These are phyloP conservation scores for Syrrhaptes paradoxus DNA, from an alignment of 2,113 vertebrate species.

Conservation along the genomic window DNA sequence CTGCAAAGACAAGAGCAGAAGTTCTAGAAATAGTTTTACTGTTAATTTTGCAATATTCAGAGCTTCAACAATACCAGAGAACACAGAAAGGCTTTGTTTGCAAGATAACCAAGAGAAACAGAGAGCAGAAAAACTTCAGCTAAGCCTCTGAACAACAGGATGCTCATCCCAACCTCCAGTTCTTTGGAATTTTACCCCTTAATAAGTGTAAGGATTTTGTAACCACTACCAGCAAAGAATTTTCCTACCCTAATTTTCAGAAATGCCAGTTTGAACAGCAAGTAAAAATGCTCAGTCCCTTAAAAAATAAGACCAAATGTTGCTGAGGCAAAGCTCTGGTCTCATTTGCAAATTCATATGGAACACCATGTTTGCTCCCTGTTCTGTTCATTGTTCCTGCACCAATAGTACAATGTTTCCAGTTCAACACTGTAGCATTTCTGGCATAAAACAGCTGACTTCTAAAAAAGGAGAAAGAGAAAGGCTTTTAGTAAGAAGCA, in stretches of 20 bases:
- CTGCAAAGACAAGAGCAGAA: neutral
- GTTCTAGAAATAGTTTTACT: neutral
- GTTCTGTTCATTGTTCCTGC: constrained; percentile 33
- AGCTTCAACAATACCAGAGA: neutral
- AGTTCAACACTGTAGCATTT: constrained; percentile 23
- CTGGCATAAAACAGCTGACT: constrained; percentile 54
- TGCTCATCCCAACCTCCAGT: neutral
- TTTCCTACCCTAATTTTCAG: neutral
- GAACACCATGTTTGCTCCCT: neutral
- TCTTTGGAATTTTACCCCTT: neutral
- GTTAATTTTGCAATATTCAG: neutral
- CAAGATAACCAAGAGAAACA: neutral
- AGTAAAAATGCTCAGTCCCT: neutral
- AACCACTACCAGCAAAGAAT: neutral
- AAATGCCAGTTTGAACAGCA: neutral
- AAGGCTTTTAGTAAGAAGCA: constrained; percentile 31
- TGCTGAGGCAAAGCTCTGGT: neutral
- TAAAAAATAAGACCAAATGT: neutral
- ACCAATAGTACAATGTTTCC: neutral
- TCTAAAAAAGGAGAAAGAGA: neutral
- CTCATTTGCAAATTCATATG: constrained; percentile 6
- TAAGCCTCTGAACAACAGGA: neutral
- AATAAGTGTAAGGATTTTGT: neutral
- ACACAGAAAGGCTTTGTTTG: neutral
- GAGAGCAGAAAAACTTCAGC: neutral